Evolutionary conservation across 2,113 vertebrate genomes (phyloP).

Genomic region (Hippoglossus stenolepis): DNA sequence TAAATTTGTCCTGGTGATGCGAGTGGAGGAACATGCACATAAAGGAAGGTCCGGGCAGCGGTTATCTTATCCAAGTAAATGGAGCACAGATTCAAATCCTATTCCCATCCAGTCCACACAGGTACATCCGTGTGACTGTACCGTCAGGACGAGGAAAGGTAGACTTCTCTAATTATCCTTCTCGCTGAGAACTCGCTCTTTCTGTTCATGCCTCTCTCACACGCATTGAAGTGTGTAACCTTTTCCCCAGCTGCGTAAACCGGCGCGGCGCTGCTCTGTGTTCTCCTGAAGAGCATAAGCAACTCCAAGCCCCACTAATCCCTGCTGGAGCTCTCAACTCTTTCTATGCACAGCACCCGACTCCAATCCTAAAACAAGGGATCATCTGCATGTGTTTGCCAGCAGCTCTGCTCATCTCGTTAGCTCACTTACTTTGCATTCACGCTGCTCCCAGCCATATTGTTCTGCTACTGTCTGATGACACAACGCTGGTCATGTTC

Average conservation of each 20-base stretch:
- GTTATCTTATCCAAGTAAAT: constrained; percentile 3
- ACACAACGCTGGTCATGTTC: constrained; percentile 5
- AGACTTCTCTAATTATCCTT: constrained; percentile 54
- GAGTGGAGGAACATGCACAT: not conserved
- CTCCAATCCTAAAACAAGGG: constrained; percentile 59
- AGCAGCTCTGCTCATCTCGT: constrained; percentile 65
- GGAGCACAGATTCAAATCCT: constrained; percentile 20
- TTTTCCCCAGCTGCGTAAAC: constrained; percentile 73
- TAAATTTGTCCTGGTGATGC: constrained; percentile 23
- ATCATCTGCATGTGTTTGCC: constrained; percentile 67
- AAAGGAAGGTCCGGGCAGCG: not conserved
- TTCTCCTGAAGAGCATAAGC: constrained; percentile 71
- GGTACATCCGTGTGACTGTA: constrained; percentile 9
- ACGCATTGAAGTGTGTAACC: constrained; percentile 64
- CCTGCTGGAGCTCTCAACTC: constrained; percentile 61
- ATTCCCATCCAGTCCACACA: constrained; percentile 27
- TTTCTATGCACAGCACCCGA: constrained; percentile 49
- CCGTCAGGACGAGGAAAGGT: constrained; percentile 34
- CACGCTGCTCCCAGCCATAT: constrained; percentile 43
- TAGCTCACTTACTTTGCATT: constrained; percentile 65
- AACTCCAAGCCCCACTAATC: constrained; percentile 70
- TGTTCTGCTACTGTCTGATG: constrained; percentile 30
- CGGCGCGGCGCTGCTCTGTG: constrained; percentile 52
- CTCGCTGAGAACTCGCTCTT: constrained; percentile 50
- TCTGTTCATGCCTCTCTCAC: constrained; percentile 54